These are phyloP conservation scores for Cyphomyrus discorhynchus DNA, from an alignment of 2,113 vertebrate genomes.

Conservation along the genomic window DNA sequence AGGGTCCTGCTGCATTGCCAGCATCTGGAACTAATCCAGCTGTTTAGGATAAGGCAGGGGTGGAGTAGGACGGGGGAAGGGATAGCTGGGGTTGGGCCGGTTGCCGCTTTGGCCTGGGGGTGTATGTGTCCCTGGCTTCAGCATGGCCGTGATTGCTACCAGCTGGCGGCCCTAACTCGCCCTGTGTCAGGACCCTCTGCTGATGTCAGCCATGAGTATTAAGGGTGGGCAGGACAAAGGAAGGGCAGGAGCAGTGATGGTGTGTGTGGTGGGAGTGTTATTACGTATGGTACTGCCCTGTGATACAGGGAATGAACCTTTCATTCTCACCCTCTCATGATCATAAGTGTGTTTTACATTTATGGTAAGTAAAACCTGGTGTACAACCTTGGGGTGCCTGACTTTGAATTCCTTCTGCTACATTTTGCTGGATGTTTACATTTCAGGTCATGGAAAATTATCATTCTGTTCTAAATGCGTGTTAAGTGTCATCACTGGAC, in stretches of 20 bases:
- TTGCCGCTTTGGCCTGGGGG: conserved; percentile 66
- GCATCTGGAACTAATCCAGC: conserved; percentile 69
- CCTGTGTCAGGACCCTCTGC: conserved; percentile 66
- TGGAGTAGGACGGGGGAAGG: conserved; percentile 38
- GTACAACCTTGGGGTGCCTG: not conserved
- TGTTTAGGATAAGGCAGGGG: conserved; percentile 52
- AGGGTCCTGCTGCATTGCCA: conserved; percentile 22
- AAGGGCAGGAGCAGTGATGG: conserved; percentile 41
- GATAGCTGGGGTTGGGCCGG: conserved; percentile 41
- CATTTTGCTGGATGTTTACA: not conserved
- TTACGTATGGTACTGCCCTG: conserved; percentile 16
- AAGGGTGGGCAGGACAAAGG: conserved; percentile 59
- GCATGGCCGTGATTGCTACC: conserved; percentile 75
- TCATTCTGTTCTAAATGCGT: not conserved
- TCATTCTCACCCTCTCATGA: conserved; percentile 36
- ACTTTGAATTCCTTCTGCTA: not conserved
- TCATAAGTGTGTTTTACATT: conserved; percentile 41
- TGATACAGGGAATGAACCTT: conserved; percentile 38
- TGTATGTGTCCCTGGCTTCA: conserved; percentile 71
- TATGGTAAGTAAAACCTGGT: conserved; percentile 19
- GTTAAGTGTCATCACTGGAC: not conserved
- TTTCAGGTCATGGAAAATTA: not conserved
- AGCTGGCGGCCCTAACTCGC: conserved; percentile 72
- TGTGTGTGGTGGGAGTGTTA: conserved; percentile 20
- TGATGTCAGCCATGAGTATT: conserved; percentile 71